A percentile compares a stretch with the other conserved stretches of the same genome.
These are phyloP conservation scores for Bos taurus DNA, from an alignment of 2,113 vertebrate genomes.

Conservation along the genomic window ARS-UCD2.0 NC_037335.1:20547001-20547500, in stretches of 20 bases:
- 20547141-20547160: not conserved
- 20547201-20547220: not conserved
- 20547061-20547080: not conserved
- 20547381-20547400: not conserved
- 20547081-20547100: not conserved
- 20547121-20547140: conserved; percentile 9
- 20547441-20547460: not conserved
- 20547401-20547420: not conserved
- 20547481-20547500: not conserved
- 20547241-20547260: not conserved
- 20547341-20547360: not conserved
- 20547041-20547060: not conserved
- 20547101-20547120: not conserved
- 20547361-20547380: not conserved
- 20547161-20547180: not conserved
- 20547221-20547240: conserved; percentile 16
- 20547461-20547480: not conserved
- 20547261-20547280: not conserved
- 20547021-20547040: not conserved
- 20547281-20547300: not conserved
- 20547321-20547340: not conserved
- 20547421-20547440: not conserved
- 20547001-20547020: not conserved
- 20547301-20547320: not conserved
- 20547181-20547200: not conserved